A percentile compares a stretch with the other conserved stretches of the same genome.
Conservation (phyloP, 2,797 vertebrate genomes). For the Sciaenops ocellatus region DNA sequence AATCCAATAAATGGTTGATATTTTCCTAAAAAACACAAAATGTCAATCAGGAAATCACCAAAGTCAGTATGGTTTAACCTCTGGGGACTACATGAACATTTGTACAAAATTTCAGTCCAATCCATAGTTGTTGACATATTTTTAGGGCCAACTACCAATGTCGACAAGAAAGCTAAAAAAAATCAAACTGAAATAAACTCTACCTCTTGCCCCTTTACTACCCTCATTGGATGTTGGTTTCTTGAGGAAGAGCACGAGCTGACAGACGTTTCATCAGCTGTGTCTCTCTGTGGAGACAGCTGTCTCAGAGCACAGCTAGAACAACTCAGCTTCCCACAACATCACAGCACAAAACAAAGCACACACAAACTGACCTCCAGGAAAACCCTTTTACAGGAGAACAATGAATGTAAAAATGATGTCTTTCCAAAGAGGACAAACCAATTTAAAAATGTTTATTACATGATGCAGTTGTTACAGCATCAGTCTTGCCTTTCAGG, state of each 20-base stretch:
- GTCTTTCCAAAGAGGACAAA: conserved; percentile 8
- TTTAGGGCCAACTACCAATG: background rate
- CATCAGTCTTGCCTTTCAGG: conserved; percentile 2
- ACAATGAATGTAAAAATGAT: background rate
- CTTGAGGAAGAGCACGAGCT: conserved; percentile 31
- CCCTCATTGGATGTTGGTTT: conserved; percentile 40
- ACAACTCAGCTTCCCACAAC: conserved; percentile 47
- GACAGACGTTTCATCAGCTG: conserved; percentile 69
- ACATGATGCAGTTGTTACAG: background rate
- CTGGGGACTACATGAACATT: background rate
- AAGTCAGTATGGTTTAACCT: background rate
- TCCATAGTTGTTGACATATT: conserved; percentile 16
- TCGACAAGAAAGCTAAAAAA: background rate
- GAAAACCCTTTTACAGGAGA: background rate
- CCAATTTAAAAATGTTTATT: conserved; percentile 22
- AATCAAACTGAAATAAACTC: conserved; percentile 29
- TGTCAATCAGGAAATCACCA: no score
- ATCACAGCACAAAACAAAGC: conserved; percentile 33
- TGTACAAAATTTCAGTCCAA: background rate
- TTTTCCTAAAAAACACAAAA: background rate
- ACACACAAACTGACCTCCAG: conserved; percentile 18
- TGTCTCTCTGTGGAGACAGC: conserved; percentile 57
- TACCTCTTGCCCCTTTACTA: conserved; percentile 20
- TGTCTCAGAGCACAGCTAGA: conserved; percentile 63
- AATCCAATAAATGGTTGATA: background rate